phyloP scores from a whole-genome alignment of 30 jellyfish, hydroid and myxozoan genomes.

The Nemopilema nomurai region DNA sequence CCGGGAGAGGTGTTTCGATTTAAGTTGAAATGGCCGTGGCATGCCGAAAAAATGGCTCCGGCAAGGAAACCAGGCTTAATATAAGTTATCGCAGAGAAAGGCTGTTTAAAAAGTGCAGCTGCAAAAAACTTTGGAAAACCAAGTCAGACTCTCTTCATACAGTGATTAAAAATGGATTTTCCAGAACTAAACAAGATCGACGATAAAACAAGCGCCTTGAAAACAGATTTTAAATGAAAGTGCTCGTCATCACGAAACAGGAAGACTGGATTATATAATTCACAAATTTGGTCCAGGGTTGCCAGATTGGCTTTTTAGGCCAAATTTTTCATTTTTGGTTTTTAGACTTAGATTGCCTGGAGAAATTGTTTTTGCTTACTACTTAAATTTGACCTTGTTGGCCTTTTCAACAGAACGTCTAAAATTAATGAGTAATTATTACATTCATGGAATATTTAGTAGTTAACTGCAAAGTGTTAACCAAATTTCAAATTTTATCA shows the following conservation, averaged over 20 bases:
- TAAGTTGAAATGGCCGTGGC: too few relatives aligned
- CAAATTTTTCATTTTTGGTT: not conserved
- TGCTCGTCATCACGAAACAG: not conserved
- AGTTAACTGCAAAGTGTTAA: not conserved
- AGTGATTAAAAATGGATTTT: slow-evolving; percentile 14
- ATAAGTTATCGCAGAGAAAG: too few relatives aligned
- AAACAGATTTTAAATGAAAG: too few relatives aligned
- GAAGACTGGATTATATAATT: not conserved
- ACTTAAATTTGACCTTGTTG: not conserved
- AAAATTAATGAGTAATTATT: not conserved
- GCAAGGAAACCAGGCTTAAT: too few relatives aligned
- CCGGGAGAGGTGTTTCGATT: too few relatives aligned
- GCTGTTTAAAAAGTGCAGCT: too few relatives aligned
- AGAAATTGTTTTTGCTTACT: not conserved
- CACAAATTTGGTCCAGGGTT: not conserved
- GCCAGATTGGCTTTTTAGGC: not conserved
- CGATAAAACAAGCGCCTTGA: not conserved
- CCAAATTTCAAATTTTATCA: not conserved
- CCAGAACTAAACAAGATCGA: slow-evolving; percentile 12
- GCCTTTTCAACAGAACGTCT: not conserved
- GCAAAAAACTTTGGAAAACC: not conserved
- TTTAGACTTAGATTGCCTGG: not conserved
- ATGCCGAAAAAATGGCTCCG: too few relatives aligned
- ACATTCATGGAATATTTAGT: not conserved
- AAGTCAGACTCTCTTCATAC: slow-evolving; percentile 15